phyloP scores from a whole-genome alignment of 2,797 vertebrate species.

The Centropyge bicolor region DNA sequence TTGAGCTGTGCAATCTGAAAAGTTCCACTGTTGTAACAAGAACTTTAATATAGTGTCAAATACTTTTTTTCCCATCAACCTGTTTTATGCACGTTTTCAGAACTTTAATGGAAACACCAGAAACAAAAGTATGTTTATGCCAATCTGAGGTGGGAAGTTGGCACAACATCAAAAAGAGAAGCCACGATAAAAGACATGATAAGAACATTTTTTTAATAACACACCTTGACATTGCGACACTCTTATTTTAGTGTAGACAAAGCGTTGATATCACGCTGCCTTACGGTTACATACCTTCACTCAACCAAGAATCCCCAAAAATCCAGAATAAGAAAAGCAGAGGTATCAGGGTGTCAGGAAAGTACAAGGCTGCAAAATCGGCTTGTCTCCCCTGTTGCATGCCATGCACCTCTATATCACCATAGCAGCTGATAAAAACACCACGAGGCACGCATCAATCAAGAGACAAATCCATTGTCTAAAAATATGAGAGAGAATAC shows the following conservation, averaged over 20 bases:
- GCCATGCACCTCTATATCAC: background rate
- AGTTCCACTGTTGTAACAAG: background rate
- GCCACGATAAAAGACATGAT: background rate
- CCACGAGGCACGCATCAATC: background rate
- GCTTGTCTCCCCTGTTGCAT: background rate
- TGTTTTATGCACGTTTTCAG: background rate
- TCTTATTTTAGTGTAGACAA: slow-evolving; percentile 13
- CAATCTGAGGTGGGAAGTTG: background rate
- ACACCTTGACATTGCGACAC: background rate
- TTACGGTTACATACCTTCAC: background rate
- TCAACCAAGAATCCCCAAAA: background rate
- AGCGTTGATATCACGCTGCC: background rate
- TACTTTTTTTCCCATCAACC: background rate
- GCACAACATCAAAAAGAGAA: slow-evolving; percentile 2
- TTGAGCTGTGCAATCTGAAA: background rate
- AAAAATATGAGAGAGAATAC: background rate
- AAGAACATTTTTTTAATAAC: background rate
- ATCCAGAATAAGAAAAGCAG: background rate
- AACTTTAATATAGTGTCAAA: background rate
- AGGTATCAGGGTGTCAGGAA: background rate
- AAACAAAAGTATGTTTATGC: background rate
- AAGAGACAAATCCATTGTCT: background rate
- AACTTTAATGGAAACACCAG: background rate
- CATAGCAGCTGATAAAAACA: background rate
- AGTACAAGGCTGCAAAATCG: background rate